Evolutionary conservation across 1,140 invertebrate species (phyloP), one percentile per base, ranked within the genome.

Genomic region (Helicorthomorpha holstii): DNA sequence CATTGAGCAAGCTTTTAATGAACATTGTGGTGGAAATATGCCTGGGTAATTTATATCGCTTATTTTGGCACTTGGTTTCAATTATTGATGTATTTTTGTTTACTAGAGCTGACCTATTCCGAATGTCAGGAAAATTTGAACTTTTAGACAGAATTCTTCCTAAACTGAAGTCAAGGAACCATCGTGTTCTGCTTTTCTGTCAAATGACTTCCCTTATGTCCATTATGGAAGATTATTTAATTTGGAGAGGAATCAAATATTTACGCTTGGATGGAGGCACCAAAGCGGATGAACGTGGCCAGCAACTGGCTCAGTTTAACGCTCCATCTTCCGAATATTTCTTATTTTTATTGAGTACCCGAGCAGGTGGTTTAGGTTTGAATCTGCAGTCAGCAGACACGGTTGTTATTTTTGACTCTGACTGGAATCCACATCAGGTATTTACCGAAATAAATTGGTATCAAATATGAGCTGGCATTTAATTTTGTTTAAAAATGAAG

Each of bases 181-280:
- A 98, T 72, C 76, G 93, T 53, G 88, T 97, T 1, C 71, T 98
- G 50, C 78, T 98, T 27, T 98, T 99, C 73, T 98, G 92, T 80
- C 95, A 99, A 74, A 99, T 99, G 95, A 99, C 95, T 0, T 85
- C 93, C 60, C 77, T 94, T 22, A 98, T 99, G 93, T 96, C 88
- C 25, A 97, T 99, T 57, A 90, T 98, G 75, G 95, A 98, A 66
- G 95, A 98, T 69, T 98, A 96, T 67, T 75, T 98, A 25, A 78
- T 82, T 43, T 95, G 83, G 78, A 77, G 86, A 60, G 80, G 63
- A 12, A 72, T 65, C 52, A 61, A 64, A 47, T 79, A 79, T 58
- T 63, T 79, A 10, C 64, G 76, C 49, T 72, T 98, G 49, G 93
- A 98, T 67, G 95, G 95, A 61, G 93, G 89, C 57, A 99, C 95